Base-by-base conservation (phyloP, 2,888 invertebrate genomes). In the Nymphalis c-album region DNA sequence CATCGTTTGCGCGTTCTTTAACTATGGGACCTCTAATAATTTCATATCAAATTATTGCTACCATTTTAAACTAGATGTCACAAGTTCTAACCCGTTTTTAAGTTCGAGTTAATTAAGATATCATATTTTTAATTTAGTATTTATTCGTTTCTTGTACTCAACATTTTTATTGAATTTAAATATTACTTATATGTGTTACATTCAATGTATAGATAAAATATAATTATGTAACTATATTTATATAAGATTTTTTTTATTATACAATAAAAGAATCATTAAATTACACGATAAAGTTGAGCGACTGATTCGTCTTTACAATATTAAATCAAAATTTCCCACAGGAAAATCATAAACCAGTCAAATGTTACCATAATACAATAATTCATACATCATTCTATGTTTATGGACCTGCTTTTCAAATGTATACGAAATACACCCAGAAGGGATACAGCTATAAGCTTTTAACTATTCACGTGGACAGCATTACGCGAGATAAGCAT, bases 381-480 rank as follows among this genome's bases (percentile, higher is more conserved):
- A 78, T 31, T 31, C 26, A 31, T 76, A 75, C 71, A 75, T 76
- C 74, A 74, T 75, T 70, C 70, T 64, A 74, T 74, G 73, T 80
- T 80, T 79, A 80, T 76, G 75, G 72, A 73, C 53, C 73, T 67
- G 70, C 73, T 73, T 75, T 78, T 77, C 76, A 74, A 74, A 76
- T 76, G 80, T 82, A 83, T 81, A 81, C 78, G 77, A 80, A 80
- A 82, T 78, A 79, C 76, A 82, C 79, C 85, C 87, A 88, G 85
- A 75, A 88, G 86, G 86, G 81, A 71, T 85, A 78, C 87, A 81
- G 83, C 85, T 86, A 80, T 82, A 79, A 72, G 75, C 80, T 81
- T 76, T 76, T 83, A 82, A 80, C 77, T 85, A 87, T 88, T 87
- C 85, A 87, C 86, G 81, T 82, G 81, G 80, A 84, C 74, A 77